A percentile compares a stretch with the other conserved stretches of the same genome.
These are phyloP conservation scores for Pachydiplax longipennis DNA, from an alignment of 2,888 invertebrate species.

Conservation along the genomic window DNA sequence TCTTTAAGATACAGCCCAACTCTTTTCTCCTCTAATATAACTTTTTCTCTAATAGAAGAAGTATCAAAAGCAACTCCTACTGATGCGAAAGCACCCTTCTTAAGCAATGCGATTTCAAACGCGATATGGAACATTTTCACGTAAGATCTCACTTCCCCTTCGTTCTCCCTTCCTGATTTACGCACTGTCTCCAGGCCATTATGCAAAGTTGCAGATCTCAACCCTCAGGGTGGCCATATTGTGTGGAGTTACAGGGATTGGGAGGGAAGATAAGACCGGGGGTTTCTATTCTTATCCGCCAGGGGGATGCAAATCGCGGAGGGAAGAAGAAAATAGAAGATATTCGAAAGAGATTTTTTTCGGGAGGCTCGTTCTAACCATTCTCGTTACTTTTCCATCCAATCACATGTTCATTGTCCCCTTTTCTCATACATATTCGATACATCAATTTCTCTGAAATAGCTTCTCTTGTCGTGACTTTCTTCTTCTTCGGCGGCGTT, in stretches of 20 bases:
- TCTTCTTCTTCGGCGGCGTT: no score
- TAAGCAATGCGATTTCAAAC: not conserved
- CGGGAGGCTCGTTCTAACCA: no score
- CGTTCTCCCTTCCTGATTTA: slow-evolving; percentile 8
- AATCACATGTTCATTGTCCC: not conserved
- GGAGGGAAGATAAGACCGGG: slow-evolving; percentile 11
- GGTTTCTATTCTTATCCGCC: not conserved
- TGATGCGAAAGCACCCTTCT: not conserved
- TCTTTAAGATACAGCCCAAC: no score
- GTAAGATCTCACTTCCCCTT: not conserved
- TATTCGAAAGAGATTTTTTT: slow-evolving; percentile 17
- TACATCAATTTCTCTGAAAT: no score
- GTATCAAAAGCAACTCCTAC: not conserved
- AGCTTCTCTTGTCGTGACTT: no score
- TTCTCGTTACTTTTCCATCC: not conserved
- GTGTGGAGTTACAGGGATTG: slow-evolving; percentile 39
- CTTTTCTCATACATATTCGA: not conserved
- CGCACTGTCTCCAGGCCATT: slow-evolving; percentile 43
- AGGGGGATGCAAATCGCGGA: not conserved
- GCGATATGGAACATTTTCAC: not conserved
- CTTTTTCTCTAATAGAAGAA: no score
- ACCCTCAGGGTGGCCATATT: slow-evolving; percentile 40
- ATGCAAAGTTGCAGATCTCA: slow-evolving; percentile 45
- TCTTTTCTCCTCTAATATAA: no score
- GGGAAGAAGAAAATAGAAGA: not conserved